Conservation (phyloP, 2,888 invertebrate species). For the Synergus itoensis region DNA sequence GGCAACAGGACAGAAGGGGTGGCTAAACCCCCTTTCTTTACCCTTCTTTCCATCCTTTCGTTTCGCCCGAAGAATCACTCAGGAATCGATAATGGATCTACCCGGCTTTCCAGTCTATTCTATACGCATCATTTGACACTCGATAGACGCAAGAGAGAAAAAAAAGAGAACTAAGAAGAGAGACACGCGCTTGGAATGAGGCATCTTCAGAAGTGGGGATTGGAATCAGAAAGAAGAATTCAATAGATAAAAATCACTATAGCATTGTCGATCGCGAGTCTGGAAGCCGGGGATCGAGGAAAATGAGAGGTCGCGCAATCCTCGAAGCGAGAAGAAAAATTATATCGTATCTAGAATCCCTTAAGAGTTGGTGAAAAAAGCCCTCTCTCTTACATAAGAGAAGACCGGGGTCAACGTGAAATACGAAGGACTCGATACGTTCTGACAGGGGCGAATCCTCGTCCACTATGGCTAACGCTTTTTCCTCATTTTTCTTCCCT, state of each 20-base stretch:
- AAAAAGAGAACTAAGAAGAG: slow-evolving; percentile 47
- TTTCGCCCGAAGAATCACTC: slow-evolving; percentile 45
- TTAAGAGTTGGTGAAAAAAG: slow-evolving; percentile 60
- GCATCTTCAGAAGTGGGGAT: slow-evolving; percentile 45
- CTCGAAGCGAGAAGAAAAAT: slow-evolving; percentile 66
- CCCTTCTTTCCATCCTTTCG: slow-evolving; percentile 44
- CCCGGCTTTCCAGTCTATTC: slow-evolving; percentile 64
- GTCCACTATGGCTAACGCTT: slow-evolving; percentile 52
- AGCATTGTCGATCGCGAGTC: slow-evolving; percentile 65
- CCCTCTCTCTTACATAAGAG: slow-evolving; percentile 20
- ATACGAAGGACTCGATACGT: slow-evolving; percentile 61
- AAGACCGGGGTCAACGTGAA: slow-evolving; percentile 60
- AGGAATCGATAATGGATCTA: slow-evolving; percentile 53
- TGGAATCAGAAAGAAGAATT: slow-evolving; percentile 62
- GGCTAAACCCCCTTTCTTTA: slow-evolving; percentile 26
- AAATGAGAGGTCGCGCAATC: slow-evolving; percentile 65
- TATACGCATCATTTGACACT: slow-evolving; percentile 76
- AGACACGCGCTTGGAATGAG: slow-evolving; percentile 46
- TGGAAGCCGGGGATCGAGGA: slow-evolving; percentile 56
- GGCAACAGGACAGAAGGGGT: slow-evolving; percentile 8
- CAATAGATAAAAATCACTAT: slow-evolving; percentile 73
- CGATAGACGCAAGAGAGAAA: slow-evolving; percentile 65
- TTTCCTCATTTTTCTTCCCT: slow-evolving; percentile 57
- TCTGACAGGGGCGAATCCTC: slow-evolving; percentile 56
- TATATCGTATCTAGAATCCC: slow-evolving; percentile 68